These are phyloP conservation scores for Drosophila bipectinata DNA, from an alignment of 1,140 invertebrate genomes.

Conservation along the genomic window DNA sequence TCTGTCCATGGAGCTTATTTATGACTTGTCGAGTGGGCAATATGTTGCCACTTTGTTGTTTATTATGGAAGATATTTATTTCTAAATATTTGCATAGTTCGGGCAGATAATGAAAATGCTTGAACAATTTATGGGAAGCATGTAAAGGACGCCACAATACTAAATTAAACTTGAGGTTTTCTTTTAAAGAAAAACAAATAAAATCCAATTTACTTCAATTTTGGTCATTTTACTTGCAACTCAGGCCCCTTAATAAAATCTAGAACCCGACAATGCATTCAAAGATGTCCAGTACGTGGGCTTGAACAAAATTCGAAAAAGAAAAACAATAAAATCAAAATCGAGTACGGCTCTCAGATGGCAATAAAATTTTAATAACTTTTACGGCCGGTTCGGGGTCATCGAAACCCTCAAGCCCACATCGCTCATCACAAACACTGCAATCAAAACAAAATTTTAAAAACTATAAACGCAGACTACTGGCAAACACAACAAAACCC, in stretches of 20 bases:
- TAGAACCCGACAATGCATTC: conserved; percentile 57
- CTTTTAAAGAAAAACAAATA: conserved; percentile 19
- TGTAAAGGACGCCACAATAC: background rate
- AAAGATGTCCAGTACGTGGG: conserved; percentile 1
- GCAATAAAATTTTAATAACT: conserved; percentile 75
- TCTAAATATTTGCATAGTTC: conserved; percentile 44
- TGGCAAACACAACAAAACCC: conserved; percentile 61
- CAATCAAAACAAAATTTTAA: conserved; percentile 50
- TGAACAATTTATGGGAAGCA: conserved; percentile 2
- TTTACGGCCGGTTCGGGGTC: conserved; percentile 41
- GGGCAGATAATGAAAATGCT: background rate
- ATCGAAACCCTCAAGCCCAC: conserved; percentile 24
- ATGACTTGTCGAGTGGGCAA: conserved; percentile 38
- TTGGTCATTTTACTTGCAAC: conserved; percentile 10
- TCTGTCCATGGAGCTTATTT: conserved; percentile 35
- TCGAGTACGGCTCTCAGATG: conserved; percentile 7
- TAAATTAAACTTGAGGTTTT: no score
- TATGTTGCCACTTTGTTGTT: conserved; percentile 57
- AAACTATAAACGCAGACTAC: conserved; percentile 59
- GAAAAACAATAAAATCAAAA: conserved; percentile 55
- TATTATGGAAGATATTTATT: conserved; percentile 42
- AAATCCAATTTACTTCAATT: conserved; percentile 24
- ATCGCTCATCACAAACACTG: conserved; percentile 55
- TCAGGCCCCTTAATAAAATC: conserved; percentile 3
- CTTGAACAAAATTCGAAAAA: background rate